Percentiles rank a stretch among this genome's conserved stretches.
phyloP scores from a whole-genome alignment of 2,113 vertebrate species.

The Machaerirhynchus nigripectus region DNA sequence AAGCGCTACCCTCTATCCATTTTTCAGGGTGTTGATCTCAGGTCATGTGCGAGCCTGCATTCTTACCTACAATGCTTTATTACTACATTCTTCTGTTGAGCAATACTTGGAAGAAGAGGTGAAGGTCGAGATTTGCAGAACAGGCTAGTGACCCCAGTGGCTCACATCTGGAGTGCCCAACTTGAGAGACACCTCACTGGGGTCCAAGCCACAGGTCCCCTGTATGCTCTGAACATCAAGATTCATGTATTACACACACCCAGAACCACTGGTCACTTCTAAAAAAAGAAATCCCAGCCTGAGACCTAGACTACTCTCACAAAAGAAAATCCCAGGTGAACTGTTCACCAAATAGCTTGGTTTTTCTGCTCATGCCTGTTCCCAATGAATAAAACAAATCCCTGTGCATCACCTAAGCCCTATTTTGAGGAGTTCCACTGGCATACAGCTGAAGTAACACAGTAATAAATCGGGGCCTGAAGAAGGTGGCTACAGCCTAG shows the following conservation, averaged over 20 bases:
- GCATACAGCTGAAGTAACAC: slow-evolving; percentile 65
- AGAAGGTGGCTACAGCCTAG: slow-evolving; percentile 54
- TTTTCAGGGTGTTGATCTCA: slow-evolving; percentile 64
- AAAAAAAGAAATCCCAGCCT: slow-evolving; percentile 2
- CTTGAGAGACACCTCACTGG: slow-evolving; percentile 9
- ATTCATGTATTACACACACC: background rate
- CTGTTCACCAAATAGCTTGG: slow-evolving; percentile 9
- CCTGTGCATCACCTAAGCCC: slow-evolving; percentile 53
- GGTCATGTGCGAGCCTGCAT: slow-evolving; percentile 58
- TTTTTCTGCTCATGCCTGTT: slow-evolving; percentile 61
- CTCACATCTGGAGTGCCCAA: slow-evolving; percentile 21
- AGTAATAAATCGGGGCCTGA: slow-evolving; percentile 40
- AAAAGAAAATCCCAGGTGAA: slow-evolving; percentile 39
- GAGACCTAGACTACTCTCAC: slow-evolving; percentile 41
- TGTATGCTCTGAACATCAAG: slow-evolving; percentile 2
- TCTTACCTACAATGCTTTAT: slow-evolving; percentile 62
- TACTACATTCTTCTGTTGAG: slow-evolving; percentile 61
- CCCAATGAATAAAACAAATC: slow-evolving; percentile 39
- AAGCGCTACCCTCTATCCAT: slow-evolving; percentile 53
- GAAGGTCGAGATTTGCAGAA: slow-evolving; percentile 41
- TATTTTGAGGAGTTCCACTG: slow-evolving; percentile 58
- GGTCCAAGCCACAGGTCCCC: background rate
- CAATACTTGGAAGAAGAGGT: slow-evolving; percentile 61
- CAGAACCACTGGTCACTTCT: slow-evolving; percentile 43
- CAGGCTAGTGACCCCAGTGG: slow-evolving; percentile 39